These are phyloP conservation scores for Prunella fulvescens DNA, from an alignment of 2,113 vertebrate species.

Conservation along the genomic window DNA sequence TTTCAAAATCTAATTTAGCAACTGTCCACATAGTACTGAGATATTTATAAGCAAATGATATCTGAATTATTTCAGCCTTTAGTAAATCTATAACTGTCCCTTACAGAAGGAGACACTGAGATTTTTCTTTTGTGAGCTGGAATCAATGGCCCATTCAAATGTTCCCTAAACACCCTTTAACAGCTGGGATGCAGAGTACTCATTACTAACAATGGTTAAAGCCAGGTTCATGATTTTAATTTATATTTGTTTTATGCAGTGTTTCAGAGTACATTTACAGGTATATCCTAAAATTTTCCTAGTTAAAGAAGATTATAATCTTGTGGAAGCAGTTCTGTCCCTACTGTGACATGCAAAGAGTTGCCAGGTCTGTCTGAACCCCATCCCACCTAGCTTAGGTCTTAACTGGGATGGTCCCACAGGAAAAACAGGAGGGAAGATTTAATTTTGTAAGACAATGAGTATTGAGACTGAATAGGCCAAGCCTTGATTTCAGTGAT, in stretches of 20 bases:
- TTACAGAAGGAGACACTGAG: neutral
- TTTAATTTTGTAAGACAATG: neutral
- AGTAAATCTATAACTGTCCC: neutral
- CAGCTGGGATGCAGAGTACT: neutral
- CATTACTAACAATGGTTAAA: neutral
- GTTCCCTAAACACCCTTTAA: neutral
- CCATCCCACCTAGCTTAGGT: neutral
- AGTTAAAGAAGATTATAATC: neutral
- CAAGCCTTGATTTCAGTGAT: neutral
- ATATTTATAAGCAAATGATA: conserved; percentile 4
- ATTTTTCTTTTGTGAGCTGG: neutral
- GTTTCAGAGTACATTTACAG: neutral
- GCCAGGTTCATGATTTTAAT: neutral
- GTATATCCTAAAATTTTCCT: neutral
- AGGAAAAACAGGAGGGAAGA: neutral
- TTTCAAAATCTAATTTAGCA: neutral
- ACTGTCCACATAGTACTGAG: neutral
- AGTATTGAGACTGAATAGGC: neutral
- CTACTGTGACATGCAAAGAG: neutral
- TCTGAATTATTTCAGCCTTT: neutral
- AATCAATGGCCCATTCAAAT: neutral
- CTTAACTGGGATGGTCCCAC: neutral
- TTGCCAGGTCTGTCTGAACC: neutral
- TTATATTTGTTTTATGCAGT: neutral
- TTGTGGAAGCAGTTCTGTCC: neutral